Evolutionary conservation across 2,797 vertebrate genomes (phyloP).

Genomic region (Hypotaenidia okinawae): DNA sequence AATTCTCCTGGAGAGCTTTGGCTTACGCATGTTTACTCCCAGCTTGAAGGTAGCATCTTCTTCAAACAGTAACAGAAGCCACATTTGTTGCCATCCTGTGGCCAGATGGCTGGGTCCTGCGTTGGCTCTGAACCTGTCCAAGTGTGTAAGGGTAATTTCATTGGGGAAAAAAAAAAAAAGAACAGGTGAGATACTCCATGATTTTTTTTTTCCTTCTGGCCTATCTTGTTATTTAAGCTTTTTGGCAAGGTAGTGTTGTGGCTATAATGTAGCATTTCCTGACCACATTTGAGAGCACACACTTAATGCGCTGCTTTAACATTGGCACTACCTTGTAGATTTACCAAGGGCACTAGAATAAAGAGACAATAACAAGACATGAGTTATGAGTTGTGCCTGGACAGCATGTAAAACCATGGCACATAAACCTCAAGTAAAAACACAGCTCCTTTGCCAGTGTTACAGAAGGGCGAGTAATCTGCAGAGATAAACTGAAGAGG

Average conservation of each 20-base stretch:
- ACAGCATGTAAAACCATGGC: background rate
- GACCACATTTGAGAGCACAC: rapidly evolving
- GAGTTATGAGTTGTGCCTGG: background rate
- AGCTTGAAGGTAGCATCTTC: constrained; percentile 46
- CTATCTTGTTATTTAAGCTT: background rate
- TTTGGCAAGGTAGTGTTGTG: background rate
- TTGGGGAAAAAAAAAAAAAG: background rate
- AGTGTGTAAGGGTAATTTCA: background rate
- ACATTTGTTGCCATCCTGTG: background rate
- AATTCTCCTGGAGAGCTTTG: constrained; percentile 15
- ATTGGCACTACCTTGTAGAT: background rate
- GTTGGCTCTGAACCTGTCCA: constrained; percentile 12
- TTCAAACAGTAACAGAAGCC: constrained; percentile 1
- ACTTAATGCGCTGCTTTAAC: background rate
- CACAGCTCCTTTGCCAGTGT: background rate
- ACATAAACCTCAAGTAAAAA: background rate
- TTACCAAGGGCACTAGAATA: background rate
- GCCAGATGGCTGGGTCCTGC: constrained; percentile 38
- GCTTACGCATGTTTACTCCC: background rate
- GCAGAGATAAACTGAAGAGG: background rate
- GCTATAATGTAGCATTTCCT: background rate
- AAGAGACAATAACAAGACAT: background rate
- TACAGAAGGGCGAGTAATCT: background rate
- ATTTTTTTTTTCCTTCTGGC: background rate
- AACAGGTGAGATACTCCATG: background rate